phyloP scores from a whole-genome alignment of 2,888 invertebrate genomes.

The Gastracanthus pulcherrimus region DNA sequence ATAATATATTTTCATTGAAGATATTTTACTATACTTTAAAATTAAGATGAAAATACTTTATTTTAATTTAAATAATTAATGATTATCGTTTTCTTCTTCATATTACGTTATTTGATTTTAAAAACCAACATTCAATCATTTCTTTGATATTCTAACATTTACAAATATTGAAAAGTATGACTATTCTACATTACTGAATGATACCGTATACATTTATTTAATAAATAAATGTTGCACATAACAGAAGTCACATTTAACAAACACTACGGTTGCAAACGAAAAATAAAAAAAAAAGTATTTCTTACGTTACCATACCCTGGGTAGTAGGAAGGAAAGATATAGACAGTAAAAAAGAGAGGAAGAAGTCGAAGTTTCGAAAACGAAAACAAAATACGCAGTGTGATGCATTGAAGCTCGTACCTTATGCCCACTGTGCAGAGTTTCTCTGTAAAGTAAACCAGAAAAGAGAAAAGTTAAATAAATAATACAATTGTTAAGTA shows the following conservation, averaged over 20 bases:
- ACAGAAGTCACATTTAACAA: neutral
- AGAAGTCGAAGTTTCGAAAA: conserved; percentile 42
- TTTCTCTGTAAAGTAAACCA: conserved; percentile 76
- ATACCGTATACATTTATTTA: too few relatives aligned
- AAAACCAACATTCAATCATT: too few relatives aligned
- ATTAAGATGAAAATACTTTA: too few relatives aligned
- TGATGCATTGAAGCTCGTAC: conserved; percentile 69
- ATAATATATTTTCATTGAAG: too few relatives aligned
- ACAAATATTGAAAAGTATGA: neutral
- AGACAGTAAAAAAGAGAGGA: conserved; percentile 49
- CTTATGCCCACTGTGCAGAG: conserved; percentile 76
- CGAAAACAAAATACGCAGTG: conserved; percentile 41
- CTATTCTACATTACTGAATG: neutral
- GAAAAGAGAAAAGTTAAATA: conserved; percentile 75
- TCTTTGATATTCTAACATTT: too few relatives aligned
- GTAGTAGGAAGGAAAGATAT: conserved; percentile 49
- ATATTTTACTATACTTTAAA: too few relatives aligned
- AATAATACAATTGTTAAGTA: conserved; percentile 34
- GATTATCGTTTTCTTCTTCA: too few relatives aligned
- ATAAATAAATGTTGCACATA: too few relatives aligned
- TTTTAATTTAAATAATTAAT: too few relatives aligned
- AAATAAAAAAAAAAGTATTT: conserved; percentile 12
- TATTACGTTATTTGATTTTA: too few relatives aligned
- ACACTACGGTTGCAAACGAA: conserved; percentile 1
- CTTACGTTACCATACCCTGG: conserved; percentile 46